Evolutionary conservation across 2,113 vertebrate species (phyloP).

Genomic region (Pluvialis apricaria): DNA sequence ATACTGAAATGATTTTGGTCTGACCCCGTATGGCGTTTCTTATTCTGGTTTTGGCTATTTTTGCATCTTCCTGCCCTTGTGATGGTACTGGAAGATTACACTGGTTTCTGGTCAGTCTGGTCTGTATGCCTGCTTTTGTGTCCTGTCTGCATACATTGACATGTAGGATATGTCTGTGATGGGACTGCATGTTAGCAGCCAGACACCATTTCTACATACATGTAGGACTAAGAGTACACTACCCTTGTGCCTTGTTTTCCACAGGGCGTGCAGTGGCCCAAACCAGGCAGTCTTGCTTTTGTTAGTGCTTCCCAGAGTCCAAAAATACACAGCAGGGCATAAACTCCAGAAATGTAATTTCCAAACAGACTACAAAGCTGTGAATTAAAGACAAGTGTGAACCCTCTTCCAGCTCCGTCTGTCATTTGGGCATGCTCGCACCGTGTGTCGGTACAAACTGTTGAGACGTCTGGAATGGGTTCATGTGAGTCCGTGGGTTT

Average conservation of each 20-base stretch:
- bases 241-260: background rate
- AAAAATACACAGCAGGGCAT: background rate
- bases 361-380: background rate
- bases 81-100: background rate
- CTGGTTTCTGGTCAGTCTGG: background rate
- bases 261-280: background rate
- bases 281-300: background rate
- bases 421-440: background rate
- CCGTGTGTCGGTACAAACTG: background rate
- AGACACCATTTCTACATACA: background rate
- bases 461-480: background rate
- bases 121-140: background rate
- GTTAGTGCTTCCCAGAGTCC: background rate
- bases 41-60: background rate
- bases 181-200: accelerated
- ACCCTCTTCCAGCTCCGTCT: background rate
- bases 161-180: background rate
- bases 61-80: background rate
- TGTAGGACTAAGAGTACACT: background rate
- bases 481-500: background rate
- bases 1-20: background rate
- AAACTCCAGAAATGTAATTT: background rate
- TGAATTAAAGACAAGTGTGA: background rate
- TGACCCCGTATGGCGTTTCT: background rate
- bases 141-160: background rate